These are phyloP conservation scores for Tetranychus piercei DNA, from an alignment of 2,888 invertebrate species.

Conservation along the genomic window DNA sequence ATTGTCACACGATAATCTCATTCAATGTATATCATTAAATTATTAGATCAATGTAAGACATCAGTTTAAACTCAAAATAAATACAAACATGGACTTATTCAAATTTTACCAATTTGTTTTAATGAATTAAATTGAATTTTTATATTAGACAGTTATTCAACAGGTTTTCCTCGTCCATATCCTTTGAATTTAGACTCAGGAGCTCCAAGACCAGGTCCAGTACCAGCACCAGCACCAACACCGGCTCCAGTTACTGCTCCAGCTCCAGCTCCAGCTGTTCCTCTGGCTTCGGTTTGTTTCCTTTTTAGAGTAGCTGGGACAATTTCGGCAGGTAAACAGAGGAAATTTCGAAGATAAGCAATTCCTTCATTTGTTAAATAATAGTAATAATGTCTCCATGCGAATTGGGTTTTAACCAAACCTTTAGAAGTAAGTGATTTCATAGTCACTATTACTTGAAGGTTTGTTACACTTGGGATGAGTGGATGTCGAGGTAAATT, in stretches of 20 bases:
- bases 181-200: not conserved
- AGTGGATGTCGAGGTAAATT: conserved; percentile 95
- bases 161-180: conserved; percentile 2
- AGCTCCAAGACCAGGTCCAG: not conserved
- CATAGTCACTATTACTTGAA: conserved; percentile 89
- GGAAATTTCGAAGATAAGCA: conserved; percentile 77
- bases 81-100: too few species aligned
- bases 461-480: conserved; percentile 66
- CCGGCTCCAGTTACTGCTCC: not conserved
- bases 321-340: conserved; percentile 94
- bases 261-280: not conserved
- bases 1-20: too few species aligned
- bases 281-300: conserved; percentile 42
- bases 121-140: too few species aligned
- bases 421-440: conserved; percentile 84
- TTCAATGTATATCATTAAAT: too few species aligned
- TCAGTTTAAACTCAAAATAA: too few species aligned
- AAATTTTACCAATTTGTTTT: too few species aligned
- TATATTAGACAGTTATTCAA: not conserved
- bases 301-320: conserved; percentile 92
- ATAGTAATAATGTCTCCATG: conserved; percentile 99
- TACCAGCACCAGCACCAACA: not conserved
- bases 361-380: conserved; percentile 96
- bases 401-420: conserved; percentile 96
- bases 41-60: too few species aligned